Percentiles rank a stretch among this genome's conserved stretches.
Conservation (phyloP, 2,113 vertebrate genomes). For the Lagenorhynchus albirostris region DNA sequence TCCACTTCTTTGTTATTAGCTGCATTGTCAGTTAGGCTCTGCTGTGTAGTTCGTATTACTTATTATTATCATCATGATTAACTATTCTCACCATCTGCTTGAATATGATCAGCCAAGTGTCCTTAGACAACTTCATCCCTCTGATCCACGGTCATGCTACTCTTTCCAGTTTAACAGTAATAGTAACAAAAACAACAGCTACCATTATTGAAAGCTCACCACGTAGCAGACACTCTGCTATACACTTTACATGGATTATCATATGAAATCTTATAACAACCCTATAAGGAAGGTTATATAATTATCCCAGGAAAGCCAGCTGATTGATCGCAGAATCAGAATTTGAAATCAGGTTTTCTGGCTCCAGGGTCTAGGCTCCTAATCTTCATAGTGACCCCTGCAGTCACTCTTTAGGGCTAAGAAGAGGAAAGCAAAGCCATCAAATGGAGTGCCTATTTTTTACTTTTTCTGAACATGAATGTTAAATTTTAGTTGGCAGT, state of each 20-base stretch:
- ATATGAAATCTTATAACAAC: not conserved
- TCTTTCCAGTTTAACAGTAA: not conserved
- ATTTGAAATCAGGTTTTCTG: conserved; percentile 21
- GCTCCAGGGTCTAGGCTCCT: not conserved
- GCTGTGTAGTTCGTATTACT: not conserved
- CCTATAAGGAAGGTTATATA: not conserved
- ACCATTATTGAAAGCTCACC: not conserved
- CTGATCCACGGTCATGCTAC: not conserved
- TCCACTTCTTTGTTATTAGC: not conserved
- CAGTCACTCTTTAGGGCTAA: not conserved
- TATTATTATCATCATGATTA: not conserved
- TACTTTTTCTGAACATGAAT: conserved; percentile 1
- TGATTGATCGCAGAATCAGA: not conserved
- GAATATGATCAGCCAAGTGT: not conserved
- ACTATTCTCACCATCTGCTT: not conserved
- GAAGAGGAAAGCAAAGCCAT: not conserved
- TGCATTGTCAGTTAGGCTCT: not conserved
- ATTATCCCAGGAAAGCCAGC: not conserved
- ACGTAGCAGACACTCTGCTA: not conserved
- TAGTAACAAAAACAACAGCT: not conserved
- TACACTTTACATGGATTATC: not conserved
- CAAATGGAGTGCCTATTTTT: not conserved
- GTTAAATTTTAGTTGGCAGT: not conserved
- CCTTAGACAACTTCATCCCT: not conserved
- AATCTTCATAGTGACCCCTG: not conserved